Evolutionary conservation across 1,140 invertebrate genomes (phyloP), one percentile per base, ranked within the genome.

Genomic region (Nomia melanderi): DNA sequence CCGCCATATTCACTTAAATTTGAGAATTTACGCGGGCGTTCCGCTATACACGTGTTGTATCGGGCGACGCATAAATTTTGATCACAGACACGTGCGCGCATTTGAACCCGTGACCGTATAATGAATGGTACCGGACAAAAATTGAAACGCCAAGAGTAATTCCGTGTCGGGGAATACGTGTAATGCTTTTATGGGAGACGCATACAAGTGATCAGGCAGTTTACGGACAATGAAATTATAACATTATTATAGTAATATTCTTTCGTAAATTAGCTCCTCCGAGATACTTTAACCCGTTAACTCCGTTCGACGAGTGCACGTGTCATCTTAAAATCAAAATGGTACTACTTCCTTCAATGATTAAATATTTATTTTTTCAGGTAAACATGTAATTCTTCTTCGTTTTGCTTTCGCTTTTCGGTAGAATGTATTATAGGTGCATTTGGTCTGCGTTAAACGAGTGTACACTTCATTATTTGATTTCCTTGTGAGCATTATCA

Each of bases 101-200:
- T 75, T 57, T 63, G 20, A 11, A 11, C 33, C 6, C 6, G 2
- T 2, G 14, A 75, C 65, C 31, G 66, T 75, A 75, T 57, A 27
- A 14, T 9, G 41, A 9, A n/a, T 44, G 20, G n/a, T 0, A 8
- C 4, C 14, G 39, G 3, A 7, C 11, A 39, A 73, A 73, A 73
- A 41, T 65, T 41, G 17, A 17, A 53, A 53, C 23, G 31, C 14
- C 9, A 0, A 2, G 12, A 50, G 33, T 54, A 73, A 65, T 65
- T 39, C n/a, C 14, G 7, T 23, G 3, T 31, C 23, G 7, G 36
- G 29, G 14, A 29, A 73, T 65, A 23, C 20, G 17, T 0, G 7
- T 2, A 31, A 56, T 54, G 14, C 0, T 59, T n/a, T 0, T 14
- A 25, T 20, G 20, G n/a, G 0, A 11, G 20, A 14, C 14, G 11